These are phyloP conservation scores for Ianthella basta DNA, from an alignment of 37 sponge, comb jelly and placozoan species.

Conservation along the genomic window DNA sequence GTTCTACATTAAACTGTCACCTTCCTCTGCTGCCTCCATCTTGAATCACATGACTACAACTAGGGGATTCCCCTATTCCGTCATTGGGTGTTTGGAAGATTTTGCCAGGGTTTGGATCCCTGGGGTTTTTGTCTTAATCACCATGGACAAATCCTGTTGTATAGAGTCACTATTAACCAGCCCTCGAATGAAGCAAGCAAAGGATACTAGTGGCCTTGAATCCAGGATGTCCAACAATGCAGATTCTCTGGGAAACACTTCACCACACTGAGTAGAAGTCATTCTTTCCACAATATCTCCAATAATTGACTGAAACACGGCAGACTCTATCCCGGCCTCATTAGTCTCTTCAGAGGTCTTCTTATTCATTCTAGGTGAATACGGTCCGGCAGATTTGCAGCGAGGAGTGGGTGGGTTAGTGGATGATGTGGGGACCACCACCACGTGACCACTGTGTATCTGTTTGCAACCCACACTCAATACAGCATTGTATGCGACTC, in stretches of 20 bases:
- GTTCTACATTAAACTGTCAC: background rate
- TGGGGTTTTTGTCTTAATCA: background rate
- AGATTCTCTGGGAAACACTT: background rate
- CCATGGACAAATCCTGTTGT: too few species aligned
- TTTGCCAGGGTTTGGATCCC: background rate
- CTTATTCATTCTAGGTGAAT: background rate
- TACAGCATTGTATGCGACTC: constrained; percentile 31
- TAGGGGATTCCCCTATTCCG: background rate
- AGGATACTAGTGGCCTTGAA: background rate
- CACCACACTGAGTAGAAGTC: background rate
- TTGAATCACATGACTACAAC: background rate
- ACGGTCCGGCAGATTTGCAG: background rate
- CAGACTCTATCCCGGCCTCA: background rate
- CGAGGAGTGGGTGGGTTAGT: background rate
- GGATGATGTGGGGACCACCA: constrained; percentile 17
- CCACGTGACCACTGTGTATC: constrained; percentile 19
- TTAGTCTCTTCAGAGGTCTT: background rate
- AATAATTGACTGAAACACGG: background rate
- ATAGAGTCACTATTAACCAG: background rate
- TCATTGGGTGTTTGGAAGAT: background rate
- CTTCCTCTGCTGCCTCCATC: background rate
- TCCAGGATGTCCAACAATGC: background rate
- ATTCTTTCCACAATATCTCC: background rate
- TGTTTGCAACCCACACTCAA: constrained; percentile 15
- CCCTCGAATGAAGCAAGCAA: constrained; percentile 6